A percentile compares a stretch with the other conserved stretches of the same genome.
phyloP scores from a whole-genome alignment of 1,140 invertebrate genomes.

The Bombus balteatus region DNA sequence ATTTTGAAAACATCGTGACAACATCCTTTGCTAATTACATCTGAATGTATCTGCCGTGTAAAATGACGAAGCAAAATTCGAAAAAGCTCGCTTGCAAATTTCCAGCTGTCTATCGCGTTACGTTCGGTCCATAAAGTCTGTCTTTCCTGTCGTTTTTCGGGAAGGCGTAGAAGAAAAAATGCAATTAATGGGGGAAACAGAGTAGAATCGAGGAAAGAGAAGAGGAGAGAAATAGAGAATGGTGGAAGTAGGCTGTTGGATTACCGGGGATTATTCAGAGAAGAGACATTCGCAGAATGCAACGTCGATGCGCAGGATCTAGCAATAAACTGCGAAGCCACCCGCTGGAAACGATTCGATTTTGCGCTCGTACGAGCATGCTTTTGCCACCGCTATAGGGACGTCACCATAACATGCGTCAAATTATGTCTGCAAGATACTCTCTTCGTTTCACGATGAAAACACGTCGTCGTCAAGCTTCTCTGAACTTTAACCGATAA shows the following conservation, averaged over 20 bases:
- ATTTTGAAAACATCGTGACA: no score
- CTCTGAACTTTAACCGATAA: background rate
- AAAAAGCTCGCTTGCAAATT: no score
- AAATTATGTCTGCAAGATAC: slow-evolving; percentile 53
- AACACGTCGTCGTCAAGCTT: background rate
- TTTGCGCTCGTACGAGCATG: slow-evolving; percentile 50
- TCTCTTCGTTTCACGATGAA: slow-evolving; percentile 5
- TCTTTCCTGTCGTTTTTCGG: background rate
- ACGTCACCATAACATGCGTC: slow-evolving; percentile 49
- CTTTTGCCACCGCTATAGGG: slow-evolving; percentile 32
- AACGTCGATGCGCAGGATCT: slow-evolving; percentile 43
- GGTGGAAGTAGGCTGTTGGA: background rate
- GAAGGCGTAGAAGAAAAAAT: background rate
- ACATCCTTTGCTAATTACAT: no score
- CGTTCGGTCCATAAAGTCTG: background rate
- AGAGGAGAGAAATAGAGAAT: background rate
- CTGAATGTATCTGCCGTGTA: no score
- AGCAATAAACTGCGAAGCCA: slow-evolving; percentile 48
- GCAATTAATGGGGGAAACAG: no score
- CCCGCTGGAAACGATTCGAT: slow-evolving; percentile 55
- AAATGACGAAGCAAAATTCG: no score
- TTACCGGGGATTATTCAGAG: slow-evolving; percentile 26
- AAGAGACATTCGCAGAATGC: slow-evolving; percentile 43
- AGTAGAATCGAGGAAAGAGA: no score
- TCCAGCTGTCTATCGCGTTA: no score